Base-by-base conservation (phyloP, 1,140 invertebrate species). In the Cydia splendana region DNA sequence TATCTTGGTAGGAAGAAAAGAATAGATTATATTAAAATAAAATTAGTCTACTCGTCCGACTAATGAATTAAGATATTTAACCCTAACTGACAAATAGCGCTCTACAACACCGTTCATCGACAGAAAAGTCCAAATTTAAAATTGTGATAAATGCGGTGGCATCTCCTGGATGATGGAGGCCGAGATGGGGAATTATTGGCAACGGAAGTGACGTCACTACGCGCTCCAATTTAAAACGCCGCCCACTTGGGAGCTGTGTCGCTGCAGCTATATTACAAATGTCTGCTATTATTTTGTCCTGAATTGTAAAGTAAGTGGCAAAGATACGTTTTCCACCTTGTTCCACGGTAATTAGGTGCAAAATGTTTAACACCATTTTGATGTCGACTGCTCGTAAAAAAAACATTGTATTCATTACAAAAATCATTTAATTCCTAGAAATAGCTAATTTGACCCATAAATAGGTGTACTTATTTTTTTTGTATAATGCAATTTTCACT, bases 171-270 rank as follows among this genome's bases (percentile, higher is more conserved):
- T 88, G 88, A 86, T 87, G 84, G 90, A 88, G 90, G 85, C 85
- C 86, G 85, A 85, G 87, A 88, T 83, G 89, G 88, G 91, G 91
- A 91, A 89, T 92, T 91, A 93, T 91, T 89, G 86, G 84, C 84
- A 91, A 88, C 89, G 91, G 91, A 93, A 93, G 87, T 93, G 91
- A 91, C 90, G 91, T 91, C 86, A 79, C 86, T 76, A 80, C 87
- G 82, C 79, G 89, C 84, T 89, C 89, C 87, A 87, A 89, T 90
- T 93, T 91, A 88, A 90, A 89, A 92, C 85, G 80, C 82, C 82
- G 76, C 76, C 82, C 85, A 85, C 83, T 85, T 80, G 12, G 78
- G 73, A 82, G 76, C 53, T 57, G 18, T 62, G 57, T 62, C 57
- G 57, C 78, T 76, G 84, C 80, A 84, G 80, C 79, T 79, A 24